Base-by-base conservation (phyloP, 2,888 invertebrate genomes). In the Athalia rosae region DNA sequence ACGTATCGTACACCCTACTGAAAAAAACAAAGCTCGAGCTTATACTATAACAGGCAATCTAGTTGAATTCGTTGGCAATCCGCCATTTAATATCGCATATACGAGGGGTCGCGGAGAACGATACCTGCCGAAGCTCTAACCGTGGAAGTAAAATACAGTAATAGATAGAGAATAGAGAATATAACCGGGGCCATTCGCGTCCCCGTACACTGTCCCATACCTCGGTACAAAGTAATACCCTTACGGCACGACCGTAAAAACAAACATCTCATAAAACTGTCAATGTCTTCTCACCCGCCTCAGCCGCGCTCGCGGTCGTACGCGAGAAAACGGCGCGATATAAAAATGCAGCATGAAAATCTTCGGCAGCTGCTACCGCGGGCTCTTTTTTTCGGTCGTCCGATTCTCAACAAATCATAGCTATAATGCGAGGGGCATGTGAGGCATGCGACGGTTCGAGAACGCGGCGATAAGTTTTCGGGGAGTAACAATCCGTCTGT, bases 231-330 rank as follows among this genome's bases (percentile, higher is more conserved):
- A 28, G 28, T 28, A 53, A 41, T 67, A 48, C 67, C 9, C 28
- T 11, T 41, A 53, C 53, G 41, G 48, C 28, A 28, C n/a, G 28
- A 56, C 45, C 56, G 58, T 69, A 69, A 69, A 69, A 56, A 58
- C 56, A 69, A 69, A 69, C 53, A 58, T 43, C 48, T 69, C 69
- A 56, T 69, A 69, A 69, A 69, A 58, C 53, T 58, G 69, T 69
- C 56, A 43, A 56, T 69, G 43, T 67, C 6, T 41, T 67, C 41
- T 41, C 48, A 13, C 67, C 11, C 47, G 58, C 13, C 41, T 15
- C 8, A 7, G 61, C 7, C 2, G 45, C 8, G 28, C 8, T n/a
- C 41, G 6, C 62, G 8, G 41, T 28, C 41, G 41, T 9, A 47
- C n/a, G 6, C 47, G 4, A 11, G n/a, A 8, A 45, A 47, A 47